Conservation (phyloP, 2,113 vertebrate genomes). For the Sturnira hondurensis region DNA sequence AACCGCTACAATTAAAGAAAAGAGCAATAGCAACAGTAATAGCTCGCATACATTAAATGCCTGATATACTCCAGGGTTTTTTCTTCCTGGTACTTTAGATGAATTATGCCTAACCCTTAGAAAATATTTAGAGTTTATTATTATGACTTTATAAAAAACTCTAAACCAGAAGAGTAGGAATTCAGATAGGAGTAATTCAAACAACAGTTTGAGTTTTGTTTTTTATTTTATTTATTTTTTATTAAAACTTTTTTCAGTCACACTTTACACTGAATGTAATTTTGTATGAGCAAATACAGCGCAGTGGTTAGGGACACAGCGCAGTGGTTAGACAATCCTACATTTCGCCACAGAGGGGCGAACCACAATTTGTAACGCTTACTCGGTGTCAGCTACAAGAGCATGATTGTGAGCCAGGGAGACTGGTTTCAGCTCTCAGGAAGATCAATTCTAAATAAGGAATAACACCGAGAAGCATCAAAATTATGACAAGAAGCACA, state of each 20-base stretch:
- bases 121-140: not conserved
- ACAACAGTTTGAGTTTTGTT: not conserved
- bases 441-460: not conserved
- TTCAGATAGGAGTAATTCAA: not conserved
- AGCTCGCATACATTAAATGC: not conserved
- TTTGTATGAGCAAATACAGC: not conserved
- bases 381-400: not conserved
- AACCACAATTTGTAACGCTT: not conserved
- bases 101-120: not conserved
- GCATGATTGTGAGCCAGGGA: not conserved
- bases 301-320: not conserved
- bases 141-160: not conserved
- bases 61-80: not conserved
- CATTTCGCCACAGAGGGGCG: not conserved
- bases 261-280: not conserved
- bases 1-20: constrained; percentile 36
- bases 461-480: not conserved
- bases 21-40: not conserved
- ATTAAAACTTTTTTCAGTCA: not conserved
- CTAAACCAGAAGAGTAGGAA: not conserved
- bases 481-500: not conserved
- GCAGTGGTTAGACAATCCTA: not conserved
- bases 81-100: not conserved
- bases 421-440: not conserved
- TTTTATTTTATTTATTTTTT: not conserved